Conservation (phyloP, 2,888 invertebrate species). For the Volucella bombylans region DNA sequence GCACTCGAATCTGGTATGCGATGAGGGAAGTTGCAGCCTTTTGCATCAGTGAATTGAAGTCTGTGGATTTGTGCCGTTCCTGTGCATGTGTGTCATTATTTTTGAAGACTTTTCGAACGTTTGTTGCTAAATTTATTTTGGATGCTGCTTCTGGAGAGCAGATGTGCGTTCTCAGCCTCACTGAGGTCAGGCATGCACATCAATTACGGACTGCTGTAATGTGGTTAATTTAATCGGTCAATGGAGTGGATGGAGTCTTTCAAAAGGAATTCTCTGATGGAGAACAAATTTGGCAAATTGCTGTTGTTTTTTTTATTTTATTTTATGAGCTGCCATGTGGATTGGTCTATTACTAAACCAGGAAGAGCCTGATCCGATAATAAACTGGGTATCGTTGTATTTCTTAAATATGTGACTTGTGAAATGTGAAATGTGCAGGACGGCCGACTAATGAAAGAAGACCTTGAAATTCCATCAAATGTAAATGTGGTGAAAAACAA, state of each 20-base stretch:
- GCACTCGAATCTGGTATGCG: constrained; percentile 5
- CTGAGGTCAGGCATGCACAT: constrained; percentile 68
- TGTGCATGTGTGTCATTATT: constrained; percentile 25
- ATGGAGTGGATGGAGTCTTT: constrained; percentile 49
- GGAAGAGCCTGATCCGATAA: too few species aligned
- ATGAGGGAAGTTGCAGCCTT: constrained; percentile 1
- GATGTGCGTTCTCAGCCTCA: constrained; percentile 46
- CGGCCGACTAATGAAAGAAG: too few species aligned
- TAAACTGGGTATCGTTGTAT: too few species aligned
- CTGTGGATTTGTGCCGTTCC: constrained; percentile 14
- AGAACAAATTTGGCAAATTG: constrained; percentile 23
- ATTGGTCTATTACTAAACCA: too few species aligned
- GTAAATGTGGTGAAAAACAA: too few species aligned
- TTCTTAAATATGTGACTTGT: too few species aligned
- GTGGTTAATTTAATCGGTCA: constrained; percentile 70
- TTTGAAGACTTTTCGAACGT: constrained; percentile 30
- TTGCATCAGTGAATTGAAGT: constrained; percentile 54
- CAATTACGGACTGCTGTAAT: constrained; percentile 68
- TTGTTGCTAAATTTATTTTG: constrained; percentile 57
- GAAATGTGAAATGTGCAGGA: too few species aligned
- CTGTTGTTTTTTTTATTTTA: not conserved
- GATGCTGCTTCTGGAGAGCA: constrained; percentile 45
- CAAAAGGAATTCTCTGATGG: not conserved
- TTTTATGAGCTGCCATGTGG: too few species aligned
- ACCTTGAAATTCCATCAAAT: too few species aligned